Conservation (phyloP, 2,797 vertebrate genomes). For the Danio aesculapii region DNA sequence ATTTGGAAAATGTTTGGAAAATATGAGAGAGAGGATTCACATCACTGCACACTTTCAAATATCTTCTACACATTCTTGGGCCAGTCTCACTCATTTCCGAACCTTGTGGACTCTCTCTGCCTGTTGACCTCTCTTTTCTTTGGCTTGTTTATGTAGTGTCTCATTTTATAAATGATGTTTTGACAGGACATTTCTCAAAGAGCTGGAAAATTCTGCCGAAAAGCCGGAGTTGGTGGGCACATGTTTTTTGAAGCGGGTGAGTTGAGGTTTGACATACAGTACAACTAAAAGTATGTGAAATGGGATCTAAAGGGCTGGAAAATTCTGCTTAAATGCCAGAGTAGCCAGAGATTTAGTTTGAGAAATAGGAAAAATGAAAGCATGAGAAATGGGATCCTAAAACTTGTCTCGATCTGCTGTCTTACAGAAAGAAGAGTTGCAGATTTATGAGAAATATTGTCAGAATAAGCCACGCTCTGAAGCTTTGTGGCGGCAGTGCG, state of each 20-base stretch:
- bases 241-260: slow-evolving; percentile 95
- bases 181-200: slow-evolving; percentile 90
- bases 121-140: neutral
- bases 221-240: slow-evolving; percentile 90
- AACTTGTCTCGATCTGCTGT: slow-evolving; percentile 52
- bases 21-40: neutral
- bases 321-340: too few species aligned
- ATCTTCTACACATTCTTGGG: neutral
- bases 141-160: neutral
- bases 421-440: slow-evolving; percentile 93
- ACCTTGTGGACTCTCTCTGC: neutral
- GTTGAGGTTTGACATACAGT: slow-evolving; percentile 57
- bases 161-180: slow-evolving; percentile 34
- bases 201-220: slow-evolving; percentile 90
- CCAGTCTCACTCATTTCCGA: too few species aligned
- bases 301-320: neutral
- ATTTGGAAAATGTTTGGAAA: neutral
- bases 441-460: slow-evolving; percentile 97
- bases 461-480: slow-evolving; percentile 94
- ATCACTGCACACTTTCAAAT: neutral
- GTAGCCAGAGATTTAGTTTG: slow-evolving; percentile 63
- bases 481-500: slow-evolving; percentile 94
- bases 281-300: slow-evolving; percentile 12
- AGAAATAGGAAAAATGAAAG: too few species aligned
- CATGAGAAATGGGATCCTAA: slow-evolving; percentile 11